Percentiles rank a stretch among this genome's conserved stretches.
Evolutionary conservation across 2,797 vertebrate species (phyloP).

Genomic region (Pipistrellus pygmaeus): DNA sequence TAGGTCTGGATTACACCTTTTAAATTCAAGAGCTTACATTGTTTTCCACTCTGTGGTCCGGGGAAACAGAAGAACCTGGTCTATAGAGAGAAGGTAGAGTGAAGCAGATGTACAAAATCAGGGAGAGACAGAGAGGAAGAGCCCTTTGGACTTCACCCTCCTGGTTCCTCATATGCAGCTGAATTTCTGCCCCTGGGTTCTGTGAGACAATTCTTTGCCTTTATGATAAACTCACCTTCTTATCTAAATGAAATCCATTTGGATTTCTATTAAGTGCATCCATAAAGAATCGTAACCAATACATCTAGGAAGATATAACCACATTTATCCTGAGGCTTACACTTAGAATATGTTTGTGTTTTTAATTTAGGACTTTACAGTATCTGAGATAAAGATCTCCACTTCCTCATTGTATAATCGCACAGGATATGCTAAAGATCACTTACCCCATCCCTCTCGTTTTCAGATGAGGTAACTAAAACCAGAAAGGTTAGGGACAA

Average conservation of each 20-base stretch:
- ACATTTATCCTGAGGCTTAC: neutral
- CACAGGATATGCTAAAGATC: neutral
- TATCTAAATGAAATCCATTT: neutral
- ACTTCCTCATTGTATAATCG: neutral
- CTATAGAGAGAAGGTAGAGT: neutral
- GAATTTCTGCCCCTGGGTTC: conserved; percentile 44
- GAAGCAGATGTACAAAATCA: neutral
- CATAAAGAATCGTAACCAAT: neutral
- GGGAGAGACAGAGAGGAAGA: neutral
- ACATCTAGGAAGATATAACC: neutral
- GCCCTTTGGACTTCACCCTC: neutral
- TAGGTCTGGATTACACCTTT: conserved; percentile 14
- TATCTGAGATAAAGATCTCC: conserved; percentile 40
- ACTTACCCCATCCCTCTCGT: neutral
- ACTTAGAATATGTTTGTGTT: neutral
- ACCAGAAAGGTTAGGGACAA: neutral
- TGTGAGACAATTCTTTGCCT: neutral
- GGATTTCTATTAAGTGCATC: conserved; percentile 15
- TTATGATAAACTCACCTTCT: neutral
- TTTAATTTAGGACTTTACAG: neutral
- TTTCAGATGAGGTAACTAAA: conserved; percentile 49
- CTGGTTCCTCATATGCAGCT: neutral
- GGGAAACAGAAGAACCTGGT: neutral
- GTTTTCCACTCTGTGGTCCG: neutral
- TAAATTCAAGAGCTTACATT: conserved; percentile 32